A percentile compares a stretch with the other conserved stretches of the same genome.
These are phyloP conservation scores for Pimephales promelas DNA, from an alignment of 2,113 vertebrate genomes.

Conservation along the genomic window DNA sequence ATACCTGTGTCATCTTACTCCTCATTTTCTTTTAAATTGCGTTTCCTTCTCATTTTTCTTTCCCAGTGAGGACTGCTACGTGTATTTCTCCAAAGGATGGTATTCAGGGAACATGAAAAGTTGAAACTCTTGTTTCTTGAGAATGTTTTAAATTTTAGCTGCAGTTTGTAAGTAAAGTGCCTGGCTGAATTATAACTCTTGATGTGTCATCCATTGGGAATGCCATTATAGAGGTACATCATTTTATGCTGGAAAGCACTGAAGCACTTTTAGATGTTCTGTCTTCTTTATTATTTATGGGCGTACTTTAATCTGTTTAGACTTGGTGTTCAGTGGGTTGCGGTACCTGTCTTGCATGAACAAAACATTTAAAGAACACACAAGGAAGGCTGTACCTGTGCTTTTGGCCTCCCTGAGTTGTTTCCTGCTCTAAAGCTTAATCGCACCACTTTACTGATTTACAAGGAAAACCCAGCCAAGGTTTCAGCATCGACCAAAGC, in stretches of 20 bases:
- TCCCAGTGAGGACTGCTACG: background rate
- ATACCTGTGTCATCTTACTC: background rate
- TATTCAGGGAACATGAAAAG: background rate
- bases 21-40: background rate
- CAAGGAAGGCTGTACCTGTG: background rate
- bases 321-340: constrained; percentile 33
- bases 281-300: constrained; percentile 55
- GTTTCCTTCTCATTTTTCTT: background rate
- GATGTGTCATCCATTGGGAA: constrained; percentile 40
- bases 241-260: constrained; percentile 43
- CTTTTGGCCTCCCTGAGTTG: background rate
- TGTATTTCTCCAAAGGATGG: background rate
- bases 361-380: constrained; percentile 25
- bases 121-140: background rate
- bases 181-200: constrained; percentile 46
- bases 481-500: background rate
- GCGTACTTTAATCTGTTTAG: constrained; percentile 43
- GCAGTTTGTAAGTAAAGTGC: constrained; percentile 41
- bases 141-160: constrained; percentile 19
- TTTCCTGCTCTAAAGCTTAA: constrained; percentile 23
- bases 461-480: constrained; percentile 12
- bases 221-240: constrained; percentile 29
- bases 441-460: constrained; percentile 22
- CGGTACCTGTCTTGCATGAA: constrained; percentile 31
- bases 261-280: constrained; percentile 53